Evolutionary conservation across 2,888 invertebrate species (phyloP).

Genomic region (Nephrocerus scutellatus): DNA sequence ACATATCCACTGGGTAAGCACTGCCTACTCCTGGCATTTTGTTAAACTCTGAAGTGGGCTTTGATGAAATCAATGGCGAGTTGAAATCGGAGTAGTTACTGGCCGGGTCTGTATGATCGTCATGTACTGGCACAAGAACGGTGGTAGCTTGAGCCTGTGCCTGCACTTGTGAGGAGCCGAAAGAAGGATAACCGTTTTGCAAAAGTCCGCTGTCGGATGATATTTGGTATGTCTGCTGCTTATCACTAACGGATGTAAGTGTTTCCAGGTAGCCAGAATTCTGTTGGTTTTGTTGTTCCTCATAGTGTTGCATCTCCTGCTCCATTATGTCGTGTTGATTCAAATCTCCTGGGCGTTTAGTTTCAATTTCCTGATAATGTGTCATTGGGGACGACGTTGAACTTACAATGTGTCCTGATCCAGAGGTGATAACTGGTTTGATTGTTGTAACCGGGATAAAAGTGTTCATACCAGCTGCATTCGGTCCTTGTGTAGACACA

Average conservation of each 20-base stretch:
- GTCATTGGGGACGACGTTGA: slow-evolving; percentile 16
- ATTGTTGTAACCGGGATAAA: slow-evolving; percentile 11
- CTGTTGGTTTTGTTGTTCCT: slow-evolving; percentile 12
- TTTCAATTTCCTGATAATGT: slow-evolving; percentile 27
- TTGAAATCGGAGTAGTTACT: slow-evolving; percentile 32
- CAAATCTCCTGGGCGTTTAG: slow-evolving; percentile 21
- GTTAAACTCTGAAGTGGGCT: slow-evolving; percentile 41
- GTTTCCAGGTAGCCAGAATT: slow-evolving; percentile 20
- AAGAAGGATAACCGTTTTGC: slow-evolving; percentile 1
- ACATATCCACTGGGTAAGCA: slow-evolving; percentile 41
- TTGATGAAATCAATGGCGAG: slow-evolving; percentile 17
- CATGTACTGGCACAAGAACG: slow-evolving; percentile 22
- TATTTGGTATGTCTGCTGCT: too few relatives aligned
- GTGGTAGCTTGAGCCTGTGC: slow-evolving; percentile 18
- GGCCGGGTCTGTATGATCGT: slow-evolving; percentile 39
- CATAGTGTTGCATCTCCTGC: slow-evolving; percentile 7
- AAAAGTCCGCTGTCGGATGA: too few relatives aligned
- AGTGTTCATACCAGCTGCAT: slow-evolving; percentile 20
- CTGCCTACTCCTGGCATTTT: slow-evolving; percentile 44
- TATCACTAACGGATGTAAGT: too few relatives aligned
- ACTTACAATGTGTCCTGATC: slow-evolving; percentile 6
- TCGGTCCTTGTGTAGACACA: slow-evolving; percentile 24
- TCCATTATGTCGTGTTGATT: slow-evolving; percentile 9
- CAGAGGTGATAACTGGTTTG: slow-evolving; percentile 16
- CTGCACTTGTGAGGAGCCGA: slow-evolving; percentile 10